A percentile compares a stretch with the other conserved stretches of the same genome.
These are phyloP conservation scores for Ceratotherium simum DNA, from an alignment of 2,113 vertebrate genomes.

Conservation along the genomic window DNA sequence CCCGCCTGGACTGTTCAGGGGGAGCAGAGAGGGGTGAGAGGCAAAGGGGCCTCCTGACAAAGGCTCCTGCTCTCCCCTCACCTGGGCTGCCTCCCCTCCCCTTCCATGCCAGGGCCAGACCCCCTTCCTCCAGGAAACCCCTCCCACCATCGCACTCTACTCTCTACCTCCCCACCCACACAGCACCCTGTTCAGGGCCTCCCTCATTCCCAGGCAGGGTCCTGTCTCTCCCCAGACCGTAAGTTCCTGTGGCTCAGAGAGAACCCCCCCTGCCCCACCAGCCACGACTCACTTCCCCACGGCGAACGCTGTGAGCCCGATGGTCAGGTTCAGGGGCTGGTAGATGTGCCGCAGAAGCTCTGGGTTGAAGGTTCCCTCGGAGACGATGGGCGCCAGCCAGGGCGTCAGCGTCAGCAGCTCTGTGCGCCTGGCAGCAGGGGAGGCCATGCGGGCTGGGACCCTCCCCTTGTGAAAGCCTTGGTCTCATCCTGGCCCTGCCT, in stretches of 20 bases:
- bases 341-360: constrained; percentile 83
- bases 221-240: neutral
- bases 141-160: too few relatives aligned
- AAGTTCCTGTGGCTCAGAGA: neutral
- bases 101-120: neutral
- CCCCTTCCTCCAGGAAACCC: neutral
- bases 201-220: neutral
- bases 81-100: neutral
- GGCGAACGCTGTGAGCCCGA: constrained; percentile 86
- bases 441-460: neutral
- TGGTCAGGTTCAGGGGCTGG: constrained; percentile 80
- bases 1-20: neutral
- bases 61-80: neutral
- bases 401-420: constrained; percentile 86
- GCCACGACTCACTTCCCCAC: constrained; percentile 85
- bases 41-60: neutral
- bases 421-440: constrained; percentile 62
- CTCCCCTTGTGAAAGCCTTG: neutral
- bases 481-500: neutral
- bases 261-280: rapidly evolving
- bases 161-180: neutral
- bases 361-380: constrained; percentile 87
- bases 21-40: neutral
- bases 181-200: neutral
- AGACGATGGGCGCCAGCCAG: constrained; percentile 90